Conservation (phyloP, 2,797 vertebrate genomes). For the Fistularia tabacaria region DNA sequence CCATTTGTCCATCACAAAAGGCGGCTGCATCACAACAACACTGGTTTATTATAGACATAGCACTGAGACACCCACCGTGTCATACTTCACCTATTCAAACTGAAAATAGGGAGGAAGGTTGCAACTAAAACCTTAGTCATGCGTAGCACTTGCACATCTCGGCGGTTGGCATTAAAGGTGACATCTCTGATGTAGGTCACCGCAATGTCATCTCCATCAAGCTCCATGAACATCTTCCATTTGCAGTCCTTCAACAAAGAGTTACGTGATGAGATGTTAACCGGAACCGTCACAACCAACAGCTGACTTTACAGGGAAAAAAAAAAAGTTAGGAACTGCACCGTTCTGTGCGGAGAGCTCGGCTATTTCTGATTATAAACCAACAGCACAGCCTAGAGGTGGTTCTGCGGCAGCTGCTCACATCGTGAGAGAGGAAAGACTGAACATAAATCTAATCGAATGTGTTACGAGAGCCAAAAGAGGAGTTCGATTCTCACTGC, state of each 20-base stretch:
- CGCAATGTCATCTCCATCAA: slow-evolving; percentile 95
- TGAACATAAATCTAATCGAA: too few species aligned
- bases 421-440: neutral
- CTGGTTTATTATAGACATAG: slow-evolving; percentile 1
- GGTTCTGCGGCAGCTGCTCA: slow-evolving; percentile 36
- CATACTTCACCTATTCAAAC: neutral
- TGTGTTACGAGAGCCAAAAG: too few species aligned
- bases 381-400: slow-evolving; percentile 81
- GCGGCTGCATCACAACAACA: slow-evolving; percentile 80
- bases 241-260: slow-evolving; percentile 88
- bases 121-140: slow-evolving; percentile 86
- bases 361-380: slow-evolving; percentile 51
- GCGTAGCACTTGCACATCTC: slow-evolving; percentile 84
- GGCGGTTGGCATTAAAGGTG: slow-evolving; percentile 87
- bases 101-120: neutral
- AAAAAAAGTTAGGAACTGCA: slow-evolving; percentile 45
- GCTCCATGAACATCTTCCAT: slow-evolving; percentile 99
- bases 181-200: slow-evolving; percentile 98
- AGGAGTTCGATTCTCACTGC: too few species aligned
- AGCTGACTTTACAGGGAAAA: slow-evolving; percentile 16
- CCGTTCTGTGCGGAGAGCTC: slow-evolving; percentile 19
- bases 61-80: too few species aligned
- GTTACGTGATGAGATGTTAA: neutral
- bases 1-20: slow-evolving; percentile 99
- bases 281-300: slow-evolving; percentile 9